Evolutionary conservation across 2,113 vertebrate genomes (phyloP).

Genomic region (Leptobrachium ailaonicum): DNA sequence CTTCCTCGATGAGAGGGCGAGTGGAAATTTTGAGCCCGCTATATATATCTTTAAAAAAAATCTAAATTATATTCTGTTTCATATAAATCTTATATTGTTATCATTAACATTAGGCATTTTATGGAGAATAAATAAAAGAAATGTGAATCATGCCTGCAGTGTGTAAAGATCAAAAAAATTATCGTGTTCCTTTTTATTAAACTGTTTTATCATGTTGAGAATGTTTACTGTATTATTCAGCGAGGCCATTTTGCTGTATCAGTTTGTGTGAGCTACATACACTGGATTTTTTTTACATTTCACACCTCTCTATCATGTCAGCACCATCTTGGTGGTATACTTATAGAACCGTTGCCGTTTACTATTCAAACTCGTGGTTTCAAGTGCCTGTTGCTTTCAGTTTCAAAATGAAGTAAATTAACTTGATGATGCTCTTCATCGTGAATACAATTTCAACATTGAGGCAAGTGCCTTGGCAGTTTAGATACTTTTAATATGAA

Average conservation of each 20-base stretch:
- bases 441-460: neutral
- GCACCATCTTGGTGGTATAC: conserved; percentile 34
- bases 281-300: conserved; percentile 23
- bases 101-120: too few relatives aligned
- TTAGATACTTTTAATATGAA: neutral
- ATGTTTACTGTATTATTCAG: neutral
- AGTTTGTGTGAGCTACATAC: conserved; percentile 20
- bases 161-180: too few relatives aligned
- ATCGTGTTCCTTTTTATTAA: too few relatives aligned
- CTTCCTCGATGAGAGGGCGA: too few relatives aligned
- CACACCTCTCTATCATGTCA: conserved; percentile 40
- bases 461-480: neutral
- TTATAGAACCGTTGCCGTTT: conserved; percentile 19
- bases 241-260: neutral
- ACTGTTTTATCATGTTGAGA: too few relatives aligned
- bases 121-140: too few relatives aligned
- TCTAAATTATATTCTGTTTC: too few relatives aligned
- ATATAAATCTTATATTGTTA: too few relatives aligned
- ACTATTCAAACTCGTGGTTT: conserved; percentile 41
- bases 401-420: conserved; percentile 18
- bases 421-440: neutral
- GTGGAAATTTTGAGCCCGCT: too few relatives aligned
- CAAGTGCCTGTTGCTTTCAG: conserved; percentile 32
- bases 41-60: too few relatives aligned
- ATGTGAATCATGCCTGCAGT: too few relatives aligned